Percentiles rank a stretch among this genome's conserved stretches.
Evolutionary conservation across 2,888 invertebrate species (phyloP).

Genomic region (Pterostichus niger): DNA sequence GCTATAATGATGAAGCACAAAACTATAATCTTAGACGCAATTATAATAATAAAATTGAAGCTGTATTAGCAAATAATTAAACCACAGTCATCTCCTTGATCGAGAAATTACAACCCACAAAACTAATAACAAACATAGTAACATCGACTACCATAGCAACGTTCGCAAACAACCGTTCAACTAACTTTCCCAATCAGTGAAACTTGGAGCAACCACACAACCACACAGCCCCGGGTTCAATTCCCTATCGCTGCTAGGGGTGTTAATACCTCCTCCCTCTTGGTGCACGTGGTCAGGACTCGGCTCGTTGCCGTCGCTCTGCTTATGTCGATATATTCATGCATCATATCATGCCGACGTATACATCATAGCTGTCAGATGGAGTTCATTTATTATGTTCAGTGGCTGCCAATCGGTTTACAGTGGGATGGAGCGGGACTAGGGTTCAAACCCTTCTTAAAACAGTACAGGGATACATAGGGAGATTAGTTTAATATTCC

Average conservation of each 20-base stretch:
- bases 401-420: slow-evolving; percentile 71
- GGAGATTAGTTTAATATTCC: slow-evolving; percentile 32
- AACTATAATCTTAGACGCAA: no score
- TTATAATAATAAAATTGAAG: no score
- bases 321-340: slow-evolving; percentile 72
- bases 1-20: no score
- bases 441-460: slow-evolving; percentile 11
- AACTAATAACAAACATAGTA: slow-evolving; percentile 18
- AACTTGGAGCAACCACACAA: slow-evolving; percentile 31
- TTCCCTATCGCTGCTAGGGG: slow-evolving; percentile 62
- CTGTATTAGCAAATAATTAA: no score
- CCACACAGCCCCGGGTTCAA: slow-evolving; percentile 69
- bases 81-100: no score
- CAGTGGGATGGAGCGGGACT: background rate
- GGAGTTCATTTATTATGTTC: slow-evolving; percentile 73
- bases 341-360: slow-evolving; percentile 73
- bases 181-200: slow-evolving; percentile 63
- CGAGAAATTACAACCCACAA: no score
- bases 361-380: slow-evolving; percentile 74
- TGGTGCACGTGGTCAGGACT: slow-evolving; percentile 60
- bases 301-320: slow-evolving; percentile 67
- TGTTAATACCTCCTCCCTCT: background rate
- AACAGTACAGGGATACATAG: background rate
- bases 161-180: background rate
- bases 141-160: slow-evolving; percentile 34